phyloP scores from a whole-genome alignment of 92 coral and sea anemone genomes.

The Zoanthus gigantus region DNA sequence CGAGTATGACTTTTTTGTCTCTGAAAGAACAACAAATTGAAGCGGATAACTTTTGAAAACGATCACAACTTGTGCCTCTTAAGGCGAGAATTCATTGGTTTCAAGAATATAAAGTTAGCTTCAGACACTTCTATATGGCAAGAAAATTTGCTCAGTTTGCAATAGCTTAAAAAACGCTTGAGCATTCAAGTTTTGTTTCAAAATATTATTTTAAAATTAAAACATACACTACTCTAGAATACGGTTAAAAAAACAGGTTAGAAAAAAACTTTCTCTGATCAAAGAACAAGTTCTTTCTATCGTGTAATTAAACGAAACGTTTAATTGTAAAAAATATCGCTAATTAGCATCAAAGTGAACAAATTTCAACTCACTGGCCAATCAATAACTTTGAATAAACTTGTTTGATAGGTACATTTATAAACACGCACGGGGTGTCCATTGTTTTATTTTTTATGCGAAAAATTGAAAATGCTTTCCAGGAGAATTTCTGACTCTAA shows the following conservation, averaged over 20 bases:
- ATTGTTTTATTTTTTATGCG: slow-evolving; percentile 76
- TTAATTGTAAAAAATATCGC: slow-evolving; percentile 89
- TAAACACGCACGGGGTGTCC: slow-evolving; percentile 73
- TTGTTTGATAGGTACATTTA: slow-evolving; percentile 86
- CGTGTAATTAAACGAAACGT: slow-evolving; percentile 61
- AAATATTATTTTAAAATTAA: neutral
- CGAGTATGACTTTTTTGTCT: neutral
- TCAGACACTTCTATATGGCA: neutral
- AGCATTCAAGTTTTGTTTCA: neutral
- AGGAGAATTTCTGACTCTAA: neutral
- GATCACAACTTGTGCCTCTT: slow-evolving; percentile 72
- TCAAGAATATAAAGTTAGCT: slow-evolving; percentile 41
- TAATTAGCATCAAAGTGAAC: slow-evolving; percentile 96
- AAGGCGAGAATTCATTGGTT: slow-evolving; percentile 42
- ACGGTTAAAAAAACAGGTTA: slow-evolving; percentile 33
- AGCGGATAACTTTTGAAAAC: slow-evolving; percentile 78
- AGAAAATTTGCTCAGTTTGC: neutral
- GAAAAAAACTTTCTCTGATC: slow-evolving; percentile 61
- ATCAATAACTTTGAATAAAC: slow-evolving; percentile 63
- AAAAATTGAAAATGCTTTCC: slow-evolving; percentile 73
- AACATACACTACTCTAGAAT: neutral
- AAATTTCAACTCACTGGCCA: slow-evolving; percentile 81
- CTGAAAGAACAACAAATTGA: slow-evolving; percentile 41
- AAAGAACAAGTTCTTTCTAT: slow-evolving; percentile 71
- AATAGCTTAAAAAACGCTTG: neutral